phyloP scores from a whole-genome alignment of 1,140 invertebrate genomes.

The Adoxophyes honmai region DNA sequence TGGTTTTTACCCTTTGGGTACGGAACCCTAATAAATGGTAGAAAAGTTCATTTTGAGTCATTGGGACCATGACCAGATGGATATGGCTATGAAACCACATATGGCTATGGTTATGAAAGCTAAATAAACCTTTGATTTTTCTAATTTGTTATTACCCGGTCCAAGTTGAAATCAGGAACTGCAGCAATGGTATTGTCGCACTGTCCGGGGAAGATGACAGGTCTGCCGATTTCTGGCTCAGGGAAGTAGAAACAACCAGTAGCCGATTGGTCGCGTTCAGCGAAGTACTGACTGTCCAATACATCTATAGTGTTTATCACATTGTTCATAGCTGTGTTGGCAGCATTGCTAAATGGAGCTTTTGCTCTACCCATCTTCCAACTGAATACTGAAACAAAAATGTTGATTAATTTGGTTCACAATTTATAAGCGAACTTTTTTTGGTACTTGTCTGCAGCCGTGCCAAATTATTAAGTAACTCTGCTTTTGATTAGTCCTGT shows the following conservation, averaged over 20 bases:
- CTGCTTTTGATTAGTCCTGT: too few species aligned
- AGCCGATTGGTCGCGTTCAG: conserved; percentile 29
- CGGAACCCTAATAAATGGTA: too few species aligned
- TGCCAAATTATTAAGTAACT: too few species aligned
- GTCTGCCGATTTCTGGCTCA: conserved; percentile 34
- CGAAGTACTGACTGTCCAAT: conserved; percentile 42
- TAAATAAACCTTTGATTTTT: too few species aligned
- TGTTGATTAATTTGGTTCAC: too few species aligned
- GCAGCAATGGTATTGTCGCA: conserved; percentile 35
- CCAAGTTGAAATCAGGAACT: conserved; percentile 32
- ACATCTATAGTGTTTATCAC: conserved; percentile 31
- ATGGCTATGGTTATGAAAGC: too few species aligned
- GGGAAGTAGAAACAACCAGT: conserved; percentile 56
- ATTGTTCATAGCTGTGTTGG: conserved; percentile 27
- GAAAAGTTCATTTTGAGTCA: too few species aligned
- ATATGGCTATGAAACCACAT: too few species aligned
- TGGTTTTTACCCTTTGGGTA: too few species aligned
- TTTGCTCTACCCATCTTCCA: conserved; percentile 60
- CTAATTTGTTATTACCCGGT: conserved; percentile 28
- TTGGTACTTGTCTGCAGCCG: too few species aligned
- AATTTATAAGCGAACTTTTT: too few species aligned
- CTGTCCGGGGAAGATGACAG: conserved; percentile 45
- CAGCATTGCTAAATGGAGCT: conserved; percentile 16
- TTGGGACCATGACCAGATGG: too few species aligned
- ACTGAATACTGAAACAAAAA: conserved; percentile 37